Conservation (phyloP, 2,113 vertebrate species). For the Phalacrocorax carbo region DNA sequence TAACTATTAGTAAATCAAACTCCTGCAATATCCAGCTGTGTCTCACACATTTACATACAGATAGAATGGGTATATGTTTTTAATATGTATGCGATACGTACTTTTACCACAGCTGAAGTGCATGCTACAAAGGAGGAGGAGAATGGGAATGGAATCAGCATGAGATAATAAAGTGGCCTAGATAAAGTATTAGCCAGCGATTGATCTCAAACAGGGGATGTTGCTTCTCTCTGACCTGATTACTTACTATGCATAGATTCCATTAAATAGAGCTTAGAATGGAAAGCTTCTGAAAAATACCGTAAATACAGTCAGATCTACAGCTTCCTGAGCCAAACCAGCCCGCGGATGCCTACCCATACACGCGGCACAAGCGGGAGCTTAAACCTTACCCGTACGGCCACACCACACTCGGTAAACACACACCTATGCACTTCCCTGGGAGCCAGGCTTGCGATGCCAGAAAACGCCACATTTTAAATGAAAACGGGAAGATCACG, state of each 20-base stretch:
- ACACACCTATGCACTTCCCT: rapidly evolving
- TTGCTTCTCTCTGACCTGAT: constrained; percentile 78
- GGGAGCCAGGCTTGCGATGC: not conserved
- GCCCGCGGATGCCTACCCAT: not conserved
- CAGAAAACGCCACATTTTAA: not conserved
- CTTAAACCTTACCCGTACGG: not conserved
- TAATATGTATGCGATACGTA: constrained; percentile 89
- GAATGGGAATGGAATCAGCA: constrained; percentile 77
- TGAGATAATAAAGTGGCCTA: constrained; percentile 90
- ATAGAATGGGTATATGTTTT: constrained; percentile 98
- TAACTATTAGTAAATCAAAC: constrained; percentile 99
- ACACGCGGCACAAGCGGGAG: not conserved
- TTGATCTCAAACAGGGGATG: constrained; percentile 85
- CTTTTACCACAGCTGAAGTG: constrained; percentile 76
- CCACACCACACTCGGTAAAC: rapidly evolving
- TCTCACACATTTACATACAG: constrained; percentile 97
- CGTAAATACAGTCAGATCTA: constrained; percentile 55
- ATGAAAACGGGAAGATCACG: not conserved
- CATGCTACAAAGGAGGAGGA: constrained; percentile 76
- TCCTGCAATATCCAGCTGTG: constrained; percentile 97
- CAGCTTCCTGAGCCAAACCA: not conserved
- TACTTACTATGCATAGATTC: constrained; percentile 84
- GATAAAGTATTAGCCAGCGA: constrained; percentile 84
- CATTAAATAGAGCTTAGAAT: constrained; percentile 85
- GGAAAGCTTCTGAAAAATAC: constrained; percentile 69